phyloP scores from a whole-genome alignment of 2,797 vertebrate genomes.

The Spinus olivaceus region DNA sequence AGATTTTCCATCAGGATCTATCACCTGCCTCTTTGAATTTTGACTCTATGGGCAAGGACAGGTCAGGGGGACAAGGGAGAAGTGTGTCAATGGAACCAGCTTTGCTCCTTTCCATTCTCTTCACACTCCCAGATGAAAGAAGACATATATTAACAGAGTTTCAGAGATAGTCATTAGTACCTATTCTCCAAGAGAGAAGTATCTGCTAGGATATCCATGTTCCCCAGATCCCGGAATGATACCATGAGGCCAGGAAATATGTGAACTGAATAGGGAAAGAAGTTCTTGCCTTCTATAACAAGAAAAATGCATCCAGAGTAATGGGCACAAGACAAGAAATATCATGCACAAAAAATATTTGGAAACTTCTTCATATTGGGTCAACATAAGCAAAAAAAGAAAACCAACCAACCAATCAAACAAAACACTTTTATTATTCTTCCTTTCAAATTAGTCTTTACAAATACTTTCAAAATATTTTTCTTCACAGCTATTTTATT shows the following conservation, averaged over 20 bases:
- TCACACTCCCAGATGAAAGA: neutral
- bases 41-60: neutral
- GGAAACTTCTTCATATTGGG: neutral
- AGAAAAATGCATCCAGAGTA: neutral
- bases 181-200: neutral
- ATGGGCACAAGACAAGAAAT: neutral
- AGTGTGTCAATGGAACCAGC: accelerated
- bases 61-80: neutral
- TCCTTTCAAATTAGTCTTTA: neutral
- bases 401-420: neutral
- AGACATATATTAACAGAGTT: neutral
- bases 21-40: neutral
- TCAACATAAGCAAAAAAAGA: neutral
- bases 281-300: neutral
- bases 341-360: neutral
- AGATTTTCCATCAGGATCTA: neutral
- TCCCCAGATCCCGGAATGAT: neutral
- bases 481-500: neutral
- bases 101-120: neutral
- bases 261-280: neutral
- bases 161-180: neutral
- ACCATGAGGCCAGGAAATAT: neutral
- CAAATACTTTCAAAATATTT: neutral
- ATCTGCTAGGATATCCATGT: neutral
- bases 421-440: neutral